phyloP scores from a whole-genome alignment of 2,888 invertebrate genomes.

The Stegana nigrithorax region DNA sequence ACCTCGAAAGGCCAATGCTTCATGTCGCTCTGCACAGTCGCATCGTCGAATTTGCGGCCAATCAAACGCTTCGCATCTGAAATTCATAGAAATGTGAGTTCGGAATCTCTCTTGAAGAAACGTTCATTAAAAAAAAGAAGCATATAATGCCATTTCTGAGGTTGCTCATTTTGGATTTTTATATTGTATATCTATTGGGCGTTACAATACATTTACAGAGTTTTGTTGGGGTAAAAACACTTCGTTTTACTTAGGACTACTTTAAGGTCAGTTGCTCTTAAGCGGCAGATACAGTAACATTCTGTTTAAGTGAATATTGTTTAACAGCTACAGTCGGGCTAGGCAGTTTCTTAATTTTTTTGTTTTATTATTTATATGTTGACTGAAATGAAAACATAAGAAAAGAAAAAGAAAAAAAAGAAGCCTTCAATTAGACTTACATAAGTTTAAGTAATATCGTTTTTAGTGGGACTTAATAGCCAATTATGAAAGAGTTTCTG shows the following conservation, averaged over 20 bases:
- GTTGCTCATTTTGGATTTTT: no score
- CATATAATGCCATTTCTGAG: no score
- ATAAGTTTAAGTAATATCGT: conserved; percentile 3
- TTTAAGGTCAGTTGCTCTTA: background rate
- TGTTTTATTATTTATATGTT: conserved; percentile 34
- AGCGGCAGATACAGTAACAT: background rate
- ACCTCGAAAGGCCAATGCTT: conserved; percentile 96
- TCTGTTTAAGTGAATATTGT: background rate
- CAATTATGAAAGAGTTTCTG: no score
- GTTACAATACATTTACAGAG: no score
- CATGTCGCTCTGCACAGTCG: conserved; percentile 91
- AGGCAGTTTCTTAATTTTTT: background rate
- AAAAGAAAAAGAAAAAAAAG: conserved; percentile 37
- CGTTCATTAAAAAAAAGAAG: no score
- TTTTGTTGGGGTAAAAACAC: no score
- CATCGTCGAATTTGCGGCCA: conserved; percentile 90
- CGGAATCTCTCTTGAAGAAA: no score
- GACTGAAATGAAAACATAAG: conserved; percentile 55
- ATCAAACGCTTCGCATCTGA: conserved; percentile 93
- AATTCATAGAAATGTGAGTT: conserved; percentile 37
- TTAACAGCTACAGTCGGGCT: background rate
- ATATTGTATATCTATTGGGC: no score
- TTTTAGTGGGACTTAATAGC: background rate
- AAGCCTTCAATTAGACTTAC: conserved; percentile 41
- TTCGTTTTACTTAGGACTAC: no score